These are phyloP conservation scores for Hypercompe scribonia DNA, from an alignment of 2,888 invertebrate species.

Conservation along the genomic window DNA sequence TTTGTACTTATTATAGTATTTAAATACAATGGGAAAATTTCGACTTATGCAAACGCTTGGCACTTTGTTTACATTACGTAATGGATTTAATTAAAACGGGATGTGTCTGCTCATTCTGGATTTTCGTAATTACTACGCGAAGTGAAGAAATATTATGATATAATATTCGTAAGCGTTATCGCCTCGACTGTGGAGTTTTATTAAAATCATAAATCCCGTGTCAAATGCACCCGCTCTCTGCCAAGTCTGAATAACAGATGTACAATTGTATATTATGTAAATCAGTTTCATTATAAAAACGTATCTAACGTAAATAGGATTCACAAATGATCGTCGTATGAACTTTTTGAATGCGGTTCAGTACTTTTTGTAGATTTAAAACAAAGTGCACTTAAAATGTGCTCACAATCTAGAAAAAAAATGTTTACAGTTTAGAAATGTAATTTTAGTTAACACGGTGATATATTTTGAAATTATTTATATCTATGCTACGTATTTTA, in stretches of 20 bases:
- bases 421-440: slow-evolving; percentile 17
- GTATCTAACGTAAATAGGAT: slow-evolving; percentile 58
- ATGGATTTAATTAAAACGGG: slow-evolving; percentile 63
- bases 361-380: slow-evolving; percentile 23
- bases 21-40: slow-evolving; percentile 50
- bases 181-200: slow-evolving; percentile 76
- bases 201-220: slow-evolving; percentile 85
- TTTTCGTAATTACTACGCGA: slow-evolving; percentile 61
- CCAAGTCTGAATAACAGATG: slow-evolving; percentile 75
- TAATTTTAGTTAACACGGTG: slow-evolving; percentile 13
- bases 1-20: slow-evolving; percentile 9
- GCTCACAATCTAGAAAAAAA: neutral
- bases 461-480: neutral
- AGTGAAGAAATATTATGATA: slow-evolving; percentile 68
- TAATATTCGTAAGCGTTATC: slow-evolving; percentile 73
- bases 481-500: neutral
- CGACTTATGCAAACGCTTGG: slow-evolving; percentile 51
- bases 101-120: slow-evolving; percentile 58
- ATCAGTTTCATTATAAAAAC: slow-evolving; percentile 65
- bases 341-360: slow-evolving; percentile 35
- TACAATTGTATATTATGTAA: slow-evolving; percentile 78
- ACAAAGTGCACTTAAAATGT: slow-evolving; percentile 8
- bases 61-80: slow-evolving; percentile 58
- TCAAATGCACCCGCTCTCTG: slow-evolving; percentile 82
- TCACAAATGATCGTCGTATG: slow-evolving; percentile 46